Evolutionary conservation across 2,888 invertebrate species (phyloP).

Genomic region (Drosophila prolongata): DNA sequence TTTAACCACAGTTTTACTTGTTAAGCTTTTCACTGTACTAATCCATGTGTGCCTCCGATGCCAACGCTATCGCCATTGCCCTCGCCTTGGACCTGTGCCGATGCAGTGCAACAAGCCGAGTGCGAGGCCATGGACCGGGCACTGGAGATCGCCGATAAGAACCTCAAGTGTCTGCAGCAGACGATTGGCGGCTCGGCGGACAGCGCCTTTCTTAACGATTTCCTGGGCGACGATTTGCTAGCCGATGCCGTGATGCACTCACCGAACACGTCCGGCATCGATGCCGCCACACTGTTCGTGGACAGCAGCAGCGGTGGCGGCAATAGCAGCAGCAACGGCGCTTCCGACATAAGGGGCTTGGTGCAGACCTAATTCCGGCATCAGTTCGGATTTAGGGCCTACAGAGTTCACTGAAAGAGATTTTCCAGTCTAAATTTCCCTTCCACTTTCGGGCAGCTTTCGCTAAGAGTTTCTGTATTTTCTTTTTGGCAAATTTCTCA

Average conservation of each 20-base stretch:
- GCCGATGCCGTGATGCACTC: slow-evolving; percentile 81
- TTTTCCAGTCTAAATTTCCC: slow-evolving; percentile 34
- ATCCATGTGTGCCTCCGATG: slow-evolving; percentile 69
- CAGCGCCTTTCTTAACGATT: slow-evolving; percentile 82
- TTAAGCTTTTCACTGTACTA: slow-evolving; percentile 71
- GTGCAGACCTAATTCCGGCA: slow-evolving; percentile 80
- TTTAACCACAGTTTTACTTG: slow-evolving; percentile 61
- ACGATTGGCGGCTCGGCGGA: slow-evolving; percentile 84
- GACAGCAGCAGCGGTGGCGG: slow-evolving; percentile 74
- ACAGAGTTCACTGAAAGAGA: slow-evolving; percentile 17
- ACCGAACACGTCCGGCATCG: slow-evolving; percentile 81
- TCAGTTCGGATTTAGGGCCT: slow-evolving; percentile 10
- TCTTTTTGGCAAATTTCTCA: slow-evolving; percentile 9
- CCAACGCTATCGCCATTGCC: slow-evolving; percentile 32
- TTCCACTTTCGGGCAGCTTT: slow-evolving; percentile 38
- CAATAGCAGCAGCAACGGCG: slow-evolving; percentile 61
- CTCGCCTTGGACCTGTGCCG: slow-evolving; percentile 34
- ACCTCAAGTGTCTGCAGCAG: slow-evolving; percentile 89
- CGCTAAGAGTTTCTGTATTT: slow-evolving; percentile 15
- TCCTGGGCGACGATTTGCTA: slow-evolving; percentile 83
- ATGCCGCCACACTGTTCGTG: slow-evolving; percentile 79
- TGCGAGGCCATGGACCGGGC: slow-evolving; percentile 95
- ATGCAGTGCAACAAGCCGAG: slow-evolving; percentile 88
- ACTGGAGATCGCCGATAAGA: slow-evolving; percentile 90
- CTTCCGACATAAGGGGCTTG: slow-evolving; percentile 82